Evolutionary conservation across 2,797 vertebrate species (phyloP).

Genomic region (Erpetoichthys calabaricus): DNA sequence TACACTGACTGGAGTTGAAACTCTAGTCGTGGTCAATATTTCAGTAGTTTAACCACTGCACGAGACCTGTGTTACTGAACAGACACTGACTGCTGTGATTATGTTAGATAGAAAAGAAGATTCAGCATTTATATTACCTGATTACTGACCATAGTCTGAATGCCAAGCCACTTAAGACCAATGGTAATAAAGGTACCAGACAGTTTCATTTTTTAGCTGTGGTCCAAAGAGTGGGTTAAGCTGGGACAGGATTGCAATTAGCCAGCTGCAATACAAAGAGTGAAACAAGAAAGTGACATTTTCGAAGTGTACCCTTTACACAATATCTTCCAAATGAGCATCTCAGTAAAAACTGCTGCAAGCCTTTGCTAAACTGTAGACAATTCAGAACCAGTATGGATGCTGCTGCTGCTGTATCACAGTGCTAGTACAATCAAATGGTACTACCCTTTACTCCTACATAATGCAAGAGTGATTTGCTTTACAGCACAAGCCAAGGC

Average conservation of each 20-base stretch:
- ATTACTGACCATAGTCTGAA: conserved; percentile 14
- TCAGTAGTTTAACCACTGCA: no score
- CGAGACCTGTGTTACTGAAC: no score
- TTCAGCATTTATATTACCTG: conserved; percentile 35
- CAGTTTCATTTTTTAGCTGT: conserved; percentile 60
- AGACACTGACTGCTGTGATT: no score
- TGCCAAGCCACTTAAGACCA: conserved; percentile 53
- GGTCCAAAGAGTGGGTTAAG: conserved; percentile 92
- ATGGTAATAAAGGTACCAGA: conserved; percentile 74
- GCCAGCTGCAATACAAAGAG: conserved; percentile 64
- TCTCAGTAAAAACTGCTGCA: not conserved
- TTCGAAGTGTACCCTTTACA: no score
- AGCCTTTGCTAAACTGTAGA: not conserved
- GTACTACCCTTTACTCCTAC: no score
- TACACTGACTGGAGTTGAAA: no score
- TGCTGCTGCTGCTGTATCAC: not conserved
- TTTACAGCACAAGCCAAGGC: no score
- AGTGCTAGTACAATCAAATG: no score
- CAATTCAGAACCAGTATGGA: not conserved
- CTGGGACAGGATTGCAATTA: conserved; percentile 90
- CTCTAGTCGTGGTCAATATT: no score
- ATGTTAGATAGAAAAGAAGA: no score
- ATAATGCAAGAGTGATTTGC: no score
- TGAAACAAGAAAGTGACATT: conserved; percentile 13
- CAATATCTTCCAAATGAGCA: no score